These are phyloP conservation scores for Tipula unca DNA, from an alignment of 2,888 invertebrate species.

Conservation along the genomic window DNA sequence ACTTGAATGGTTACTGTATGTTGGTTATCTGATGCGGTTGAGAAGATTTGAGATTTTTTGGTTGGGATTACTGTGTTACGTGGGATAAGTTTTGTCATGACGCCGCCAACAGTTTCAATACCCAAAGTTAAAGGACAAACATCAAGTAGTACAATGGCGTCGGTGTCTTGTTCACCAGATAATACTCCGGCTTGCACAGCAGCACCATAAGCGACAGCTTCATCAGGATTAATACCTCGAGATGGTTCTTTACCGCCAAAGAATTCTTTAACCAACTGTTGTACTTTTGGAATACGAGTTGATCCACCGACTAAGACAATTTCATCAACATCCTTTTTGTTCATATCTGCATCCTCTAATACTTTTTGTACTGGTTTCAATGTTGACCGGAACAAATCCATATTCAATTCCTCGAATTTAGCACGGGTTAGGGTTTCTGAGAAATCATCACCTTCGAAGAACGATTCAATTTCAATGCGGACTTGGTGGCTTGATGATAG, in stretches of 20 bases:
- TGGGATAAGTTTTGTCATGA: conserved; percentile 98
- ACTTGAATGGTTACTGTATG: conserved; percentile 98
- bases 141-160: conserved; percentile 91
- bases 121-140: conserved; percentile 99
- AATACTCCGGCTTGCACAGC: conserved; percentile 98
- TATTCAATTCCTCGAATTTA: conserved; percentile 97
- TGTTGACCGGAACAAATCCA: conserved; percentile 84
- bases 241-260: conserved; percentile 98
- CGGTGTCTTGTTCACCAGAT: conserved; percentile 91
- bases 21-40: conserved; percentile 98
- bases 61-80: conserved; percentile 99
- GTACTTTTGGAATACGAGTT: conserved; percentile 97
- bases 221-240: conserved; percentile 97
- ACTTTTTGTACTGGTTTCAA: conserved; percentile 94
- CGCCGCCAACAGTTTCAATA: conserved; percentile 99
- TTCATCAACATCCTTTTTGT: conserved; percentile 96
- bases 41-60: conserved; percentile 98
- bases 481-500: conserved; percentile 89
- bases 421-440: conserved; percentile 95
- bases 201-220: conserved; percentile 97
- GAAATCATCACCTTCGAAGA: conserved; percentile 98
- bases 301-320: conserved; percentile 98
- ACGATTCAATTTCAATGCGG: conserved; percentile 96
- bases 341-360: conserved; percentile 97
- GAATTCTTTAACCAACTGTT: conserved; percentile 85